Base-by-base conservation (phyloP, 2,113 vertebrate species). In the Elephantulus edwardii region DNA sequence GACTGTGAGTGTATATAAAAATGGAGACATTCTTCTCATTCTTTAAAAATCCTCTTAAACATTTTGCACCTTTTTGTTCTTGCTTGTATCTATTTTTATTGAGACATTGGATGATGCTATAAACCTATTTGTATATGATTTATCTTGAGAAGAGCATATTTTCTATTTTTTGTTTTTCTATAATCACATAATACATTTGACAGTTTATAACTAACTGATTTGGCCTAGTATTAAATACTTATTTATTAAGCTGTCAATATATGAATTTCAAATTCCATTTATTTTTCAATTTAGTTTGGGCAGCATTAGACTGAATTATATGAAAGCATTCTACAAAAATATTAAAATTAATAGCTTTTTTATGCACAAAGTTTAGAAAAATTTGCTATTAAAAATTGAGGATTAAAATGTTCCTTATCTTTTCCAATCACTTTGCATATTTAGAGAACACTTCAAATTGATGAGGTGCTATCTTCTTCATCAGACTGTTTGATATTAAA, bases 401-500 rank as follows among this genome's bases (percentile, higher is more conserved):
- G 76, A 38, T 58, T 88, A 76, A 92, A 90, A 71, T 86, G 22
- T 4, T 88, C 46, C 54, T 86, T 82, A 22, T 1, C 8, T 44
- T 60, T 93, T 80, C 50, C 11, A 77, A 83, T 84, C 88, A 90
- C 71, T 80, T 38, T 84, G 72, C 80, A 72, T 66, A 91, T 94
- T 91, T 85, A 93, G 82, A 86, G 92, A 93, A 88, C 83, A 94
- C 90, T 95, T 95, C 82, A 91, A 80, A 81, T 58, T 93, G 91
- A 96, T 94, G 91, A 93, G 95, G 22, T 86, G 35, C 91, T 82
- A 42, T 77, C 56, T 26, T 88, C 91, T 26, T 88, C 91, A 90
- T 92, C 90, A 90, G 75, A 93, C 79, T 54, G 38, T 76, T 86
- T 88, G 48, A 91, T 86, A 85, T 76, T 90, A 80, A 83, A 88